phyloP scores from a whole-genome alignment of 2,113 vertebrate species.

The Vidua macroura region DNA sequence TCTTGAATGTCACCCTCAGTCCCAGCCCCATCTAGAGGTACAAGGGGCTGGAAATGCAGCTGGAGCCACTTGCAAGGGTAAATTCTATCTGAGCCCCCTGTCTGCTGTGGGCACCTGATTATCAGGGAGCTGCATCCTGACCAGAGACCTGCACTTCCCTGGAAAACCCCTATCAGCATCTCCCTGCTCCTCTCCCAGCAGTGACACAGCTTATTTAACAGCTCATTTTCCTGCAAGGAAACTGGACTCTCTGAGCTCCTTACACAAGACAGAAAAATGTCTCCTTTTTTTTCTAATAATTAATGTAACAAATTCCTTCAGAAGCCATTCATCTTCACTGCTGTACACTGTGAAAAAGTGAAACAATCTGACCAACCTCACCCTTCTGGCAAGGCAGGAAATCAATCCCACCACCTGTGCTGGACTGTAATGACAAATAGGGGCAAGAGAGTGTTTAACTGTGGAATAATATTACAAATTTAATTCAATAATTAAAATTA shows the following conservation, averaged over 20 bases:
- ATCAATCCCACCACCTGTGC: background rate
- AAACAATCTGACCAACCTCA: background rate
- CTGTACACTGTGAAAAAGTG: background rate
- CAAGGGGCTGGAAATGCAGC: background rate
- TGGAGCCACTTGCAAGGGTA: background rate
- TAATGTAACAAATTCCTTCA: background rate
- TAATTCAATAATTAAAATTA: background rate
- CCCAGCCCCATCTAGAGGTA: background rate
- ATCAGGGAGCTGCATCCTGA: conserved; percentile 19
- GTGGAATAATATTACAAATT: background rate
- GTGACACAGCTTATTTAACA: background rate
- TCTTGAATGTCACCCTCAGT: background rate
- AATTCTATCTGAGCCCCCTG: background rate
- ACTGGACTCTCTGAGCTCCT: background rate
- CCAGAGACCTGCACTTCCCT: background rate
- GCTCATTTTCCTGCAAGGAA: background rate
- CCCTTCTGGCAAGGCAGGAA: background rate
- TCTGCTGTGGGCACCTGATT: conserved; percentile 1
- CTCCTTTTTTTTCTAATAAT: conserved; percentile 22
- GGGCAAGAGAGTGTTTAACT: background rate
- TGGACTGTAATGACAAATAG: background rate
- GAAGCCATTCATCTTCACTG: conserved; percentile 1
- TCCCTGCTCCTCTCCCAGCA: background rate
- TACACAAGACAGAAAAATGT: conserved; percentile 9
- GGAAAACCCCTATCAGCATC: conserved; percentile 9